Evolutionary conservation across 2,888 invertebrate genomes (phyloP), one percentile per base, ranked within the genome.

Genomic region (Peribatodes rhomboidaria): DNA sequence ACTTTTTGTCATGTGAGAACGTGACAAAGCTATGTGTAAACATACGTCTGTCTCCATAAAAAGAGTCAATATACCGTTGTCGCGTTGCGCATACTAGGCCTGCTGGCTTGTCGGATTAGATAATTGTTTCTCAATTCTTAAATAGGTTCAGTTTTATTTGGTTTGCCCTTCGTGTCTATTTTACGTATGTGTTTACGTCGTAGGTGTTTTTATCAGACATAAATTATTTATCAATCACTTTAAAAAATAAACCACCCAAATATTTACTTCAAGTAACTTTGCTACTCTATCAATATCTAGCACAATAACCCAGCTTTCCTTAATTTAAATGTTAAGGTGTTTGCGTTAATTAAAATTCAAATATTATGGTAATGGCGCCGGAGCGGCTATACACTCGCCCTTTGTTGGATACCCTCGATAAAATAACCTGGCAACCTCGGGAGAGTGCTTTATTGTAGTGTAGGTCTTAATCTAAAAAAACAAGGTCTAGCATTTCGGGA

Each of bases 301-400:
- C 39, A 52, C 20, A 52, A 57, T 33, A 53, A 22, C 44, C 46
- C 44, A 14, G 44, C 22, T 35, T 33, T 53, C 50, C 59, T 55
- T 49, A 50, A 59, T 65, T 59, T 60, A 50, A 60, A 57, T 57
- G 59, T 61, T 53, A 37, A 44, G 53, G 56, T 57, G 63, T 61
- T 68, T 50, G 61, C 61, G 58, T 64, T 68, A 63, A 68, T 71
- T 72, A 70, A 69, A 69, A 75, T 72, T 69, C 69, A 68, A 72
- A 72, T 72, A 57, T 54, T 73, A 73, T 75, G 73, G 66, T 71
- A 75, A 73, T 69, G 35, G 20, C 41, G 31, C n/a, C 22, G 35
- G 2, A 2, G 35, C 35, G 33, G 46, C 41, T 54, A 35, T 27
- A 62, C 62, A 52, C 56, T 46, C 44, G 31, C 54, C 49, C 49